Evolutionary conservation across 2,888 invertebrate genomes (phyloP), one percentile per base, ranked within the genome.

Genomic region (Alentia gelatinosa): DNA sequence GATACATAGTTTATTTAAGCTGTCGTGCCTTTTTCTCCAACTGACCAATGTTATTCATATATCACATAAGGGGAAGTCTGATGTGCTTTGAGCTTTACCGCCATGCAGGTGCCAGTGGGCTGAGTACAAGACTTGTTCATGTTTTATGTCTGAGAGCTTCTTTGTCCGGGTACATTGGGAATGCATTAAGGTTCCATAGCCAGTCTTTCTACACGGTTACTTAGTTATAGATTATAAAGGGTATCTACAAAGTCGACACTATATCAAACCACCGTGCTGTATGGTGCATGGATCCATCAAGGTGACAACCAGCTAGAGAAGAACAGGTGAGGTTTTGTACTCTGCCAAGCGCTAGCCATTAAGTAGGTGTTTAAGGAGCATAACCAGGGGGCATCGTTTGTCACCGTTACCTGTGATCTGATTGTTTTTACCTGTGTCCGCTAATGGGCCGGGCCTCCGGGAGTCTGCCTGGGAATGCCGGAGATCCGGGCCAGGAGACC

Each of bases 381-480:
- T 26, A 68, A 30, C 68, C n/a, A 26, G 68, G 68, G 68, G 79
- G 19, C 79, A 79, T 39, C 35, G 15, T 79, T 79, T 37, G 26
- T 35, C 79, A 79, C 37, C n/a, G 33, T 7, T 26, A 37, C 79
- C 79, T 79, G 79, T 79, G 79, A 79, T 79, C 37, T 79, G 79
- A 79, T 79, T 79, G 79, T 79, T 79, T 79, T 79, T 79, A 79
- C 79, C 79, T 79, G 39, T 79, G 39, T 35, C 79, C 19, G 79
- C 37, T 79, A 79, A 79, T 79, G 39, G 39, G 79, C n/a, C 37
- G 39, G 39, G 39, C 79, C 79, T 26, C 26, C 9, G 79, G 79
- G 37, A 39, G 15, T 79, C 79, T 12, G 0, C 79, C 79, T 39
- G n/a, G 35, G 39, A 15, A 19, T 35, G 39, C 79, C 12, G 35